phyloP scores from a whole-genome alignment of 2,888 invertebrate genomes.

The Drosophila aldrichi region DNA sequence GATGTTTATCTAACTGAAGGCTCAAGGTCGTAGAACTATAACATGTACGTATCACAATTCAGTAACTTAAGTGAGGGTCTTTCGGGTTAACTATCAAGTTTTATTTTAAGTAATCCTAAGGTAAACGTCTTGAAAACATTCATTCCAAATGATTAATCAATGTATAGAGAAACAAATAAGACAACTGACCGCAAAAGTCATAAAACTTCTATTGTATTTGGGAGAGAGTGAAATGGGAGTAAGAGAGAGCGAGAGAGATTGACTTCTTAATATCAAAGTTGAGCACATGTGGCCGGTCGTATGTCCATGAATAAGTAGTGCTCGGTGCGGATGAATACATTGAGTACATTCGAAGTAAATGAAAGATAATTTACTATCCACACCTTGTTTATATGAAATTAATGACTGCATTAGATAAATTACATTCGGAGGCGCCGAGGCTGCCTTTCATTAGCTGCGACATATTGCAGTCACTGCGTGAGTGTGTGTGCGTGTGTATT shows the following conservation, averaged over 20 bases:
- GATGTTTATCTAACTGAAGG: not conserved
- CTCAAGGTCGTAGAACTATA: not conserved
- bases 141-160: constrained; percentile 1
- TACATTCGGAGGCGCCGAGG: constrained; percentile 56
- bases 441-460: constrained; percentile 22
- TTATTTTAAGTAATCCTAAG: not conserved
- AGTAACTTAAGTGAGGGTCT: not conserved
- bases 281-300: not conserved
- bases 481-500: constrained; percentile 13
- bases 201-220: not conserved
- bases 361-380: constrained; percentile 83
- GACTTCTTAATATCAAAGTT: constrained; percentile 5
- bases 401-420: constrained; percentile 86
- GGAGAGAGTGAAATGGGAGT: not conserved
- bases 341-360: constrained; percentile 17
- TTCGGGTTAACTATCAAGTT: not conserved
- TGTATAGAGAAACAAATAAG: not conserved
- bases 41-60: not conserved
- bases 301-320: not conserved
- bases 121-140: not conserved
- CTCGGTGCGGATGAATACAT: constrained; percentile 5
- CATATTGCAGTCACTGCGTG: not conserved
- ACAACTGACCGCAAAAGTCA: constrained; percentile 3
- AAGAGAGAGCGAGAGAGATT: not conserved
- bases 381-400: constrained; percentile 87